These are phyloP conservation scores for Tetropium fuscum DNA, from an alignment of 2,888 invertebrate genomes.

Conservation along the genomic window DNA sequence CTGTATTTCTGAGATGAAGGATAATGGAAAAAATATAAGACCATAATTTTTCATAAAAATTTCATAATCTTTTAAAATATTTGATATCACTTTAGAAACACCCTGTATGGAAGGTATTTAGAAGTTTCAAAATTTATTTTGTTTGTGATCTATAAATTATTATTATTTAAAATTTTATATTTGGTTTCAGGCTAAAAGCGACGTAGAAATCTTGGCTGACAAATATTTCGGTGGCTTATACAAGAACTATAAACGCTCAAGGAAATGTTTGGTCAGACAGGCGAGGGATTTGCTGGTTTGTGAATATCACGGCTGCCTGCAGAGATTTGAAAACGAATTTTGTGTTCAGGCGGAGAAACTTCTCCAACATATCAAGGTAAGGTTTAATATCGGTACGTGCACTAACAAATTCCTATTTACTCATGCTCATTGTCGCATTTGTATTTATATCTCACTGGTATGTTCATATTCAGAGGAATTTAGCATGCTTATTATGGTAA, in stretches of 20 bases:
- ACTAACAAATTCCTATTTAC: background rate
- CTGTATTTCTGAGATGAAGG: too few relatives aligned
- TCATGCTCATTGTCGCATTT: background rate
- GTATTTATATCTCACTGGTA: too few relatives aligned
- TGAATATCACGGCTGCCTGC: constrained; percentile 74
- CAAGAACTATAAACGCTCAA: constrained; percentile 71
- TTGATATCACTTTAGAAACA: too few relatives aligned
- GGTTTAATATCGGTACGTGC: constrained; percentile 26
- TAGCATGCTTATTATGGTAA: too few relatives aligned
- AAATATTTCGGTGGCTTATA: constrained; percentile 74
- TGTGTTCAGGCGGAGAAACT: constrained; percentile 72
- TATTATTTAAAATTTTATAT: too few relatives aligned
- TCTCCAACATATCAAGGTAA: constrained; percentile 69
- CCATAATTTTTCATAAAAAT: too few relatives aligned
- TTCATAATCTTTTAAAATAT: too few relatives aligned
- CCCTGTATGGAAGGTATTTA: too few relatives aligned
- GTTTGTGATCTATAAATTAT: too few relatives aligned
- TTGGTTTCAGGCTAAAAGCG: constrained; percentile 63
- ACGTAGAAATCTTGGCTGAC: constrained; percentile 69
- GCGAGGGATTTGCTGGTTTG: constrained; percentile 77
- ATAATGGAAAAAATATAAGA: too few relatives aligned
- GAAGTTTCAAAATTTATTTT: too few relatives aligned
- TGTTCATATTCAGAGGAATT: too few relatives aligned
- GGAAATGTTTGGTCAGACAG: constrained; percentile 74
- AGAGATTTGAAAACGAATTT: constrained; percentile 73